Evolutionary conservation across 1,140 invertebrate species (phyloP).

Genomic region (Diorhabda elongata): DNA sequence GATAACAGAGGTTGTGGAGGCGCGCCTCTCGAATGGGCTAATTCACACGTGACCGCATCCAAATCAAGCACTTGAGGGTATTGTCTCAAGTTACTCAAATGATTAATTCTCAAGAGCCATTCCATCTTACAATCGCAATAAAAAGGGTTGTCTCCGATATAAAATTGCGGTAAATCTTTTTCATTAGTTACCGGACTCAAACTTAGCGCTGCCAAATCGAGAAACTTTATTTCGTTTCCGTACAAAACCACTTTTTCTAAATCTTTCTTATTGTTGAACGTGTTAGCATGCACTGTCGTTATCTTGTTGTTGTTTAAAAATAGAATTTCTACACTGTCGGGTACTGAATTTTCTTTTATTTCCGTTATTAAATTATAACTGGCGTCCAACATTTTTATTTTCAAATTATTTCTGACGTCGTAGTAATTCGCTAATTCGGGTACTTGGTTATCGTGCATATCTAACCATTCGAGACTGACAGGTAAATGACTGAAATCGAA

Average conservation of each 20-base stretch:
- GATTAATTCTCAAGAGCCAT: conserved; percentile 76
- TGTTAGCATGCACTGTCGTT: conserved; percentile 62
- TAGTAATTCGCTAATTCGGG: conserved; percentile 66
- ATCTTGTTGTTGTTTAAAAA: conserved; percentile 75
- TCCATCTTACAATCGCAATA: conserved; percentile 82
- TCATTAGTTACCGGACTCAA: conserved; percentile 62
- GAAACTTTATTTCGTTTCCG: conserved; percentile 67
- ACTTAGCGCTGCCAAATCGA: conserved; percentile 68
- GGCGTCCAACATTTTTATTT: conserved; percentile 70
- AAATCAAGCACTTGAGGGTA: conserved; percentile 82
- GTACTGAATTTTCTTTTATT: conserved; percentile 64
- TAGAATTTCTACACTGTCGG: conserved; percentile 68
- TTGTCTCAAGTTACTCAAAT: conserved; percentile 63
- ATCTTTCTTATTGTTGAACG: conserved; percentile 66
- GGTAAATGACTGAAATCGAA: conserved; percentile 67
- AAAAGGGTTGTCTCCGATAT: conserved; percentile 76
- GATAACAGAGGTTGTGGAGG: conserved; percentile 71
- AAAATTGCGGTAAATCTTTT: conserved; percentile 68
- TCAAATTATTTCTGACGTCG: conserved; percentile 55
- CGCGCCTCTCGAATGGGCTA: conserved; percentile 69
- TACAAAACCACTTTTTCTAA: conserved; percentile 71
- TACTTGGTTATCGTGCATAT: conserved; percentile 65
- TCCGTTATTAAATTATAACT: conserved; percentile 69
- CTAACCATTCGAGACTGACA: conserved; percentile 64
- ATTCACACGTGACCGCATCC: conserved; percentile 73